Conservation (phyloP, 2,113 vertebrate species). For the Trogon melanurus region DNA sequence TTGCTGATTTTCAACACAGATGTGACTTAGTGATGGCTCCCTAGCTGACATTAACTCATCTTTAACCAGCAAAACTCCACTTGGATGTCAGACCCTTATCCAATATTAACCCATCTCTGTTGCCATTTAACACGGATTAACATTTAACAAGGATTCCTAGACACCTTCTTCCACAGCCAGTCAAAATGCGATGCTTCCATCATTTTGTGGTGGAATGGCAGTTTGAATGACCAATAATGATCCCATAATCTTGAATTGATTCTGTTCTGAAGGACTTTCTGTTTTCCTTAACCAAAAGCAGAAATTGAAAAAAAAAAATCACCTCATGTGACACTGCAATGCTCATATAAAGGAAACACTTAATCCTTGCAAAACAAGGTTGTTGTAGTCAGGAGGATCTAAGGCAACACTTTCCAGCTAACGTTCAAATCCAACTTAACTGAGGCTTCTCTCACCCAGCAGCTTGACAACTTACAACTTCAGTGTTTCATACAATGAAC, state of each 20-base stretch:
- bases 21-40: background rate
- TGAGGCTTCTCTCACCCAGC: background rate
- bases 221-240: background rate
- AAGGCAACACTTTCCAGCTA: background rate
- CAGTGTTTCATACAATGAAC: background rate
- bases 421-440: background rate
- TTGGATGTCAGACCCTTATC: background rate
- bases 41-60: background rate
- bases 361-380: background rate
- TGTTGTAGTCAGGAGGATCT: background rate
- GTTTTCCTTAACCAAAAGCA: background rate
- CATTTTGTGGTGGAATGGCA: background rate
- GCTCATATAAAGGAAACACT: background rate
- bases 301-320: background rate
- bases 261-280: background rate
- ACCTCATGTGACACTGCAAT: background rate
- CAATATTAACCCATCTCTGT: background rate
- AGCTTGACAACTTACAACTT: background rate
- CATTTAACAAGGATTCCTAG: background rate
- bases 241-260: background rate
- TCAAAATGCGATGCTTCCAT: background rate
- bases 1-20: background rate
- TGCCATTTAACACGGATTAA: background rate
- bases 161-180: background rate
- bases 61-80: background rate